Evolutionary conservation across 2,113 vertebrate species (phyloP).

Genomic region (Toxotes jaculatrix): DNA sequence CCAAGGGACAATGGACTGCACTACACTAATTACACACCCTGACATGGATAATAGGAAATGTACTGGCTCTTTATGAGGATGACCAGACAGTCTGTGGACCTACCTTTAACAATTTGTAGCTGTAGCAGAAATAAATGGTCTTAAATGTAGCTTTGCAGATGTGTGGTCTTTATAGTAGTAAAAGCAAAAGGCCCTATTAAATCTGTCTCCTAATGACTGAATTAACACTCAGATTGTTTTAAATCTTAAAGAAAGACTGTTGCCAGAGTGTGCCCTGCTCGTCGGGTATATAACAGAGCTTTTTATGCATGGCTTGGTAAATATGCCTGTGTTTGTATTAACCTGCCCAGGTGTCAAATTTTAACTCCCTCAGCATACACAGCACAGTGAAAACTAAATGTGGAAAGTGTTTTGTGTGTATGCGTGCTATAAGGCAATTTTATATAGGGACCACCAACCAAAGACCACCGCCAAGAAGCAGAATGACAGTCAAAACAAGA

Average conservation of each 20-base stretch:
- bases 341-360: slow-evolving; percentile 37
- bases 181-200: slow-evolving; percentile 25
- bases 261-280: background rate
- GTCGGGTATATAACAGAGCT: slow-evolving; percentile 25
- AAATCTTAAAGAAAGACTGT: slow-evolving; percentile 20
- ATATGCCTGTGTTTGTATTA: slow-evolving; percentile 37
- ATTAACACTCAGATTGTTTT: background rate
- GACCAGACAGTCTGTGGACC: slow-evolving; percentile 47
- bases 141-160: slow-evolving; percentile 27
- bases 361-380: slow-evolving; percentile 27
- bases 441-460: slow-evolving; percentile 50
- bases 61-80: slow-evolving; percentile 70
- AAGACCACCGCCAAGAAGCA: slow-evolving; percentile 55
- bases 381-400: background rate
- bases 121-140: slow-evolving; percentile 31
- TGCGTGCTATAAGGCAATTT: slow-evolving; percentile 16
- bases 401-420: slow-evolving; percentile 23
- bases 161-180: slow-evolving; percentile 1
- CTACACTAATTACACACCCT: slow-evolving; percentile 81
- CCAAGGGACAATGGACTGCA: slow-evolving; percentile 81
- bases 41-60: slow-evolving; percentile 69
- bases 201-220: slow-evolving; percentile 22
- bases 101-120: slow-evolving; percentile 34
- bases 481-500: slow-evolving; percentile 30
- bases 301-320: slow-evolving; percentile 32